Evolutionary conservation across 2,888 invertebrate species (phyloP).

Genomic region (Ceratothoa steindachneri): DNA sequence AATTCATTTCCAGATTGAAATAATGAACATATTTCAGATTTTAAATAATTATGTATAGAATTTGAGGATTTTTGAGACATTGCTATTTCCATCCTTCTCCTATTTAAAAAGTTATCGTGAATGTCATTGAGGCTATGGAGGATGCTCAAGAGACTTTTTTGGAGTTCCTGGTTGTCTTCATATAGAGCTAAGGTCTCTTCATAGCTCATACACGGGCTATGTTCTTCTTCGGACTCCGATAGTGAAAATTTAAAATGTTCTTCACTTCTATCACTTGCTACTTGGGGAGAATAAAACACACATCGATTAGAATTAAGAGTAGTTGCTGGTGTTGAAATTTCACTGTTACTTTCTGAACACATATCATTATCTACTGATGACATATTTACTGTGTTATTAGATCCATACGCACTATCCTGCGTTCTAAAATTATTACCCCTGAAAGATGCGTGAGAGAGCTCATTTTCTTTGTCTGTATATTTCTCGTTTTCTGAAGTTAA

Average conservation of each 20-base stretch:
- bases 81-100: slow-evolving; percentile 1
- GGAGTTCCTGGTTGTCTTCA: slow-evolving; percentile 5
- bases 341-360: not conserved
- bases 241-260: not conserved
- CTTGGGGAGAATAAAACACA: not conserved
- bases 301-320: not conserved
- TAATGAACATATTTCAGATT: not conserved
- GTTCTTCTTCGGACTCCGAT: not conserved
- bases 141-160: slow-evolving; percentile 3
- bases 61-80: not conserved
- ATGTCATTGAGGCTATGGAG: slow-evolving; percentile 6
- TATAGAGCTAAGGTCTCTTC: slow-evolving; percentile 4
- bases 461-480: not conserved
- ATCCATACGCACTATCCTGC: not conserved
- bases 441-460: not conserved
- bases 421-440: not conserved
- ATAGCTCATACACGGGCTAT: not conserved
- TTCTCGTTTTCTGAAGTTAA: not conserved
- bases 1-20: not conserved
- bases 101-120: not conserved
- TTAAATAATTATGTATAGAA: not conserved
- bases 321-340: not conserved
- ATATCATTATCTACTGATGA: not conserved
- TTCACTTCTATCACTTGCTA: not conserved
- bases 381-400: not conserved